These are phyloP conservation scores for Lepus oiostolus DNA, from an alignment of 2,797 vertebrate species.

Conservation along the genomic window DNA sequence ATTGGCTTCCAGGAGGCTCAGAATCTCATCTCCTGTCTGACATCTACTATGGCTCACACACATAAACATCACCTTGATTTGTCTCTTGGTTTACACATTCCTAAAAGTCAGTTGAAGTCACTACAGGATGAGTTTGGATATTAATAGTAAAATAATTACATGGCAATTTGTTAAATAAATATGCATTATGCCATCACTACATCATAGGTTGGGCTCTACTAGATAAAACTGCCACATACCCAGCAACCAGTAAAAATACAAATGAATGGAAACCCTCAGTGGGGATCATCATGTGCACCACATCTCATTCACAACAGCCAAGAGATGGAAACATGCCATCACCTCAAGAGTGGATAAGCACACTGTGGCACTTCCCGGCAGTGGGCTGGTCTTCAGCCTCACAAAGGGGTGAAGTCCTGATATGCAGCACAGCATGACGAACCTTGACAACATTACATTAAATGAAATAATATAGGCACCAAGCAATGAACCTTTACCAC, in stretches of 20 bases:
- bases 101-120: slow-evolving; percentile 8
- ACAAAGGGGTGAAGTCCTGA: neutral
- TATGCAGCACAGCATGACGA: too few relatives aligned
- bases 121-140: neutral
- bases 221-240: too few relatives aligned
- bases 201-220: neutral
- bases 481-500: neutral
- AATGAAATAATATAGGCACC: neutral
- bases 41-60: neutral
- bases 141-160: neutral
- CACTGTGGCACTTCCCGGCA: too few relatives aligned
- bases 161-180: neutral
- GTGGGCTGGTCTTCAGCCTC: neutral
- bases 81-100: neutral
- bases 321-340: neutral
- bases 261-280: neutral
- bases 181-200: too few relatives aligned
- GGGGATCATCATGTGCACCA: too few relatives aligned
- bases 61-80: neutral
- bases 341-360: neutral
- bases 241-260: neutral
- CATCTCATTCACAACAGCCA: neutral
- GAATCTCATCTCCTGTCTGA: neutral
- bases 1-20: neutral
- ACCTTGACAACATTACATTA: neutral